Evolutionary conservation across 2,113 vertebrate genomes (phyloP), one percentile per base, ranked within the genome.

Genomic region (Galemys pyrenaicus): DNA sequence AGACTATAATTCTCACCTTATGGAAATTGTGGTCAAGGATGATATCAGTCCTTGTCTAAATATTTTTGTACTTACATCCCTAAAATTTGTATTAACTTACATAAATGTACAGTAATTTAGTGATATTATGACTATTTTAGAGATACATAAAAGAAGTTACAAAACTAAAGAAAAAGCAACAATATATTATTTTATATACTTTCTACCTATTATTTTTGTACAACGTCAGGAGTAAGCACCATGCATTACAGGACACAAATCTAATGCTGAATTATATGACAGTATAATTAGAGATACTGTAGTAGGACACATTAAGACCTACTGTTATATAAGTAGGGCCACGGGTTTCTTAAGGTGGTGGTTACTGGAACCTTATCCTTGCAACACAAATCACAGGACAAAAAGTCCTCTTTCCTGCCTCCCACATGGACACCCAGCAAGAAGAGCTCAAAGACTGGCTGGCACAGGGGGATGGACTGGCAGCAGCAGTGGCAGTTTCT

Each of bases 1-100:
- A n/a, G 13, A 49, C 3, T 1, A 30, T 2, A 46, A 3, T 0
- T 0, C 6, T 13, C 49, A 3, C 12, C 11, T 46, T 37, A 37
- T 13, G 22, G 7, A 46, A 54, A 82, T 22, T 49, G 54, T 30
- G 5, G 4, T 15, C 7, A 1, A 81, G 1, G 11, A 51, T 60
- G 28, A 13, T 51, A 32, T 32, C 0, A 15, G 32, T n/a, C 10
- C 28, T 12, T 28, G 6, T 39, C 6, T 24, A 49, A 74, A 56
- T 16, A 28, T 32, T 60, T 51, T 82, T 65, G 13, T 82, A 19
- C 1, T 81, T 9, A 12, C 6, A 9, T 30, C 7, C 13, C 26
- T 74, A 60, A 49, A 46, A 39, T 35, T n/a, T 71, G 1, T 86
- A 17, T 56, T 60, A 85, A 89, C 54, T 56, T 78, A 32, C 24